Conservation (phyloP, 2,888 invertebrate species). For the Stictocephala bisonia region DNA sequence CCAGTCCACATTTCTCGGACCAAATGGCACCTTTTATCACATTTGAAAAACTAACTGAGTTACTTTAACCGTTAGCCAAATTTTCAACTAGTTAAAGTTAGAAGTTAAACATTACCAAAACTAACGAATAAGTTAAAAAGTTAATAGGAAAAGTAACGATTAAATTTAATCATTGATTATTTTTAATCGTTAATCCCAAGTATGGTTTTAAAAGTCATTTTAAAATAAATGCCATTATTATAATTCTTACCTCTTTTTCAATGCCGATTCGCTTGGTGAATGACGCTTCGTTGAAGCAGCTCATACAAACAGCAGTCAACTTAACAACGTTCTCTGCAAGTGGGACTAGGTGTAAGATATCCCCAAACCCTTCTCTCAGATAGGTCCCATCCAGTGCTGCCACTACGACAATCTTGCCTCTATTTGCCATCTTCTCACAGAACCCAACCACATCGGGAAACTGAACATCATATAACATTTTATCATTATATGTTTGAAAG, state of each 20-base stretch:
- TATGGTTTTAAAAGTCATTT: neutral
- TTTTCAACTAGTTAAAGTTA: no score
- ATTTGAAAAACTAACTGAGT: no score
- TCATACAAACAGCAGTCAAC: slow-evolving; percentile 69
- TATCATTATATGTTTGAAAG: no score
- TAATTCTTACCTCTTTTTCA: slow-evolving; percentile 65
- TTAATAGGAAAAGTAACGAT: no score
- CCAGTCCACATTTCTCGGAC: no score
- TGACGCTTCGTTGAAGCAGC: slow-evolving; percentile 67
- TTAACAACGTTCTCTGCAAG: slow-evolving; percentile 68
- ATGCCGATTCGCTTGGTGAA: slow-evolving; percentile 67
- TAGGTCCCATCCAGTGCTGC: slow-evolving; percentile 71
- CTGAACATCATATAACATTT: slow-evolving; percentile 59
- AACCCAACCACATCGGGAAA: slow-evolving; percentile 68
- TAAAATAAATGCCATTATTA: no score
- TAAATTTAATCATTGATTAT: no score
- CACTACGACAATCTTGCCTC: slow-evolving; percentile 70
- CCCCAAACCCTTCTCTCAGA: slow-evolving; percentile 65
- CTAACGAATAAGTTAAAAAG: no score
- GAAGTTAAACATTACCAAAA: no score
- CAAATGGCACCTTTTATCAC: no score
- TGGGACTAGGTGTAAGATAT: slow-evolving; percentile 67
- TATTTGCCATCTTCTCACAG: slow-evolving; percentile 67
- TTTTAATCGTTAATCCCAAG: no score
- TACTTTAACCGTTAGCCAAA: no score